Base-by-base conservation (phyloP, 2,113 vertebrate species). In the Albula glossodonta region DNA sequence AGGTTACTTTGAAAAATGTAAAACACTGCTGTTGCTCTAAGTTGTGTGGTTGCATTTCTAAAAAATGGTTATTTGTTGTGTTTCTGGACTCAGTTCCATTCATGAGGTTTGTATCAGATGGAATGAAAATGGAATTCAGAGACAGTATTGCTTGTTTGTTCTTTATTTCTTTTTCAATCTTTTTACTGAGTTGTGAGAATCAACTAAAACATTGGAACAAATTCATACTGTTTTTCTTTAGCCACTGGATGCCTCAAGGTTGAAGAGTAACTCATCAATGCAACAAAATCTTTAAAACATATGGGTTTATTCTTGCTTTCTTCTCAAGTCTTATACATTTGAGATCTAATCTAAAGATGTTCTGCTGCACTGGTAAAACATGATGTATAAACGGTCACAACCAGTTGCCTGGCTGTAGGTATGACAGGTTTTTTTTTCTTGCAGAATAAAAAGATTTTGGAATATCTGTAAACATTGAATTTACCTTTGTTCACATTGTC, bases 1-100 rank as follows among this genome's bases (percentile, higher is more conserved):
- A 92, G 89, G 91, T 93, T 93, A 92, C 89, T 91, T 89, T 41
- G 88, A 88, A 93, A 85, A 88, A 89, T 92, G 92, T 89, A 91
- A 93, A 93, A 91, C 87, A 91, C 84, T 90, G 51, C 57, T 86
- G 87, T 90, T 92, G 84, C 88, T 89, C 86, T 85, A 88, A 89
- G 87, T 91, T 87, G 89, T 83, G 78, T 9, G 70, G 70, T 31
- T 74, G 70, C 70, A 10, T 74, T 7, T 74, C 7, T 25, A 74
- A 31, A 74, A 19, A 31, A 10, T n/a, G 8, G 22, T n/a, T 22
- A 5, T 74, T n/a, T n/a, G 31, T 8, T 74, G n/a, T 56, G 53
- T 41, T 41, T 41, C 31, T 41, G 17, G 22, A 22, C 15, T 1
- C 60, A 22, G 22, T 19, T 3, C 60, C 60, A 19, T 41, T 41